Base-by-base conservation (phyloP, 2,797 vertebrate genomes). In the Ceyx erithaca region DNA sequence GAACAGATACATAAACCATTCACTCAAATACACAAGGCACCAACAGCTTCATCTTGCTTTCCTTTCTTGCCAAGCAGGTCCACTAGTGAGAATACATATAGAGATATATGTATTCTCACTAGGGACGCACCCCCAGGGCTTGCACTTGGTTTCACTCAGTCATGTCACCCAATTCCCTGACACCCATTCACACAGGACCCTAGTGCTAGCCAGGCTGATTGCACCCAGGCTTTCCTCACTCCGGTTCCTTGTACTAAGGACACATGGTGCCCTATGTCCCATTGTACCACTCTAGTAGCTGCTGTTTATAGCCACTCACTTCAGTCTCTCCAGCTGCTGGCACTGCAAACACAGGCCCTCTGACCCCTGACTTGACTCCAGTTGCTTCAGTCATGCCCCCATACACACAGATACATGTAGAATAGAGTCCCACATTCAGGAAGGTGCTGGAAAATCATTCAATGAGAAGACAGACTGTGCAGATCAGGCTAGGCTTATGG, bases 141-240 rank as follows among this genome's bases (percentile, higher is more conserved):
- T 26, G 10, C 23, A 58, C 28, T 57, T 63, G 28, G 3, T 66
- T 83, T 52, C 30, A 46, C 30, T 71, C 28, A 41, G 14, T 15
- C 3, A 3, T 6, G 30, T 66, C 21, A 52, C 25, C 37, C 31
- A 8, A 30, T 64, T 40, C 30, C 19, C 28, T 33, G 40, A 12
- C 14, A 70, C 8, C 3, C 31, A 40, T 33, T 14, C 16, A 40
- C 22, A 16, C 0, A 1, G n/a, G 16, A 5, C 8, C 19, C 35
- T 21, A 21, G 18, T 69, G 30, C 12, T 33, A 54, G 3, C 4
- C 4, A 43, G 80, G 23, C 23, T 83, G 15, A 21, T 67, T 52
- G 17, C 15, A 49, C 12, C 12, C 46, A 43, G 16, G 11, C 9
- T 7, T 49, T 5, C 18, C 16, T 76, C 3, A 1, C 7, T 76